Base-by-base conservation (phyloP, 1,140 invertebrate species). In the Drosophila baimaii region DNA sequence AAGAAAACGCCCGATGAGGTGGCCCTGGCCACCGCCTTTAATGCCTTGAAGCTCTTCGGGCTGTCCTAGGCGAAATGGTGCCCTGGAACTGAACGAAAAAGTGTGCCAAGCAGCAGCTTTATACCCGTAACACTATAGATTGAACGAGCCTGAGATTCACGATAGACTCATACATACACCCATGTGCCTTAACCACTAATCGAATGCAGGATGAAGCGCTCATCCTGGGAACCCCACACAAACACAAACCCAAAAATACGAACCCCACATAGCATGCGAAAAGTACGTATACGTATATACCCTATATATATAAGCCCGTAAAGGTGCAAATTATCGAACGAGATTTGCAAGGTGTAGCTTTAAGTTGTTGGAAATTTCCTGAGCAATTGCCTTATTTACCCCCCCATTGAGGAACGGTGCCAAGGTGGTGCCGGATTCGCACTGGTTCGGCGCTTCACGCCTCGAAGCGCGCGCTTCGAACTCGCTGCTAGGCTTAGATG, bases 21-120 rank as follows among this genome's bases (percentile, higher is more conserved):
- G 17, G 98, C 98, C 1, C 93, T 98, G 61, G 95, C 97, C 37
- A 98, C 98, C 10, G 97, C 98, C 52, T 98, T 97, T 90, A 99
- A 98, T 93, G 97, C 98, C 64, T 93, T 98, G 33, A 98, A 98
- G 93, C 92, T 99, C 15, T 99, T 98, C 92, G 97, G 97, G 25
- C 93, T 99, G 55, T 96, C 95, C 91, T 95, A 96, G 19, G 29
- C 5, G 25, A 27, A 7, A 10, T 31, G 21, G 27, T 39, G 52
- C 43, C 43, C 33, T 31, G 33, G 13, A 70, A 70, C 64, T 69
- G 29, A 71, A 46, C 65, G 41, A 71, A n/a, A 94, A 55, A 35
- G 39, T 61, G 64, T 71, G 64, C 71, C 54, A 62, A 51, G 37
- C n/a, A 62, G 62, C 59, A 51, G 61, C 63, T 62, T 71, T 54